These are phyloP conservation scores for Craseonycteris thonglongyai DNA, from an alignment of 2,113 vertebrate genomes.

Conservation along the genomic window DNA sequence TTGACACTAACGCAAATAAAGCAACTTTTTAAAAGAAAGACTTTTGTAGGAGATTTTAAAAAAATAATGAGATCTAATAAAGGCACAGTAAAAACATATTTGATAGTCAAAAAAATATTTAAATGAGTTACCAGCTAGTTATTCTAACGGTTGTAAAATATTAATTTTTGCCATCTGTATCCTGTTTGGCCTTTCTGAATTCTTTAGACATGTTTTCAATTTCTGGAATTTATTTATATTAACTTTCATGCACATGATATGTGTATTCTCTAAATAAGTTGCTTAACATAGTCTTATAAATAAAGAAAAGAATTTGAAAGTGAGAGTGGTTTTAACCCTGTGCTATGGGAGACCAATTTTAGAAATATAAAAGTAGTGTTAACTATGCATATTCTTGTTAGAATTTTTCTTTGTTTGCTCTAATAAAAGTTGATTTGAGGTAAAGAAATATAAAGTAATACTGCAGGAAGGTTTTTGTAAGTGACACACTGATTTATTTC, in stretches of 20 bases:
- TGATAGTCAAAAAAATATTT: not conserved
- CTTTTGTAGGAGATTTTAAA: not conserved
- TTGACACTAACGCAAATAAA: conserved; percentile 46
- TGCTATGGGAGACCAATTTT: not conserved
- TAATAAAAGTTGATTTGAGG: not conserved
- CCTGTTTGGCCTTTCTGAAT: not conserved
- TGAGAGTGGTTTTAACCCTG: not conserved
- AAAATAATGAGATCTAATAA: not conserved
- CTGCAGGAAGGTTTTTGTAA: not conserved
- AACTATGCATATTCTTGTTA: not conserved
- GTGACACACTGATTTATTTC: not conserved
- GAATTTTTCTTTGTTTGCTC: not conserved
- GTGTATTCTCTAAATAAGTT: not conserved
- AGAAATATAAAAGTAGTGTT: not conserved
- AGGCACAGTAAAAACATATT: not conserved
- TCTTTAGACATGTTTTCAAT: not conserved
- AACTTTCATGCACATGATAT: not conserved
- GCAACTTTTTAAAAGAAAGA: not conserved
- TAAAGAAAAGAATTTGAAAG: not conserved
- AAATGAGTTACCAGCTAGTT: not conserved
- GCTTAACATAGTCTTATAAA: not conserved
- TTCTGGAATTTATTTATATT: not conserved
- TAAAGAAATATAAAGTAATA: not conserved
- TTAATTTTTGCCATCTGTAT: not conserved
- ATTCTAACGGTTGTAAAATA: not conserved